phyloP scores from a whole-genome alignment of 2,797 vertebrate species.

The Margarornis squamiger region DNA sequence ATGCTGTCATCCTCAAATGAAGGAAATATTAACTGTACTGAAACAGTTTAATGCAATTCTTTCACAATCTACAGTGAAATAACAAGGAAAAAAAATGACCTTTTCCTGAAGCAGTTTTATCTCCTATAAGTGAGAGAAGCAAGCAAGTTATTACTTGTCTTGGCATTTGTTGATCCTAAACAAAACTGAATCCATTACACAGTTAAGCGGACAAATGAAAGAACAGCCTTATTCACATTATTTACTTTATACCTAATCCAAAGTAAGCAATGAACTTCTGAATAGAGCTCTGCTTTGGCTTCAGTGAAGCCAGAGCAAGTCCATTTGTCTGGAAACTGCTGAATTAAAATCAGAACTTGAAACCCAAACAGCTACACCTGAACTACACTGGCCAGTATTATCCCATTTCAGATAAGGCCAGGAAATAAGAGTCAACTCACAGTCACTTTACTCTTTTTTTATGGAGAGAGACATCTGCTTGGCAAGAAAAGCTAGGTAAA shows the following conservation, averaged over 20 bases:
- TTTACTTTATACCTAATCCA: conserved; percentile 19
- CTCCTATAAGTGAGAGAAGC: neutral
- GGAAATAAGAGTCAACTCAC: neutral
- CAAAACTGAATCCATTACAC: neutral
- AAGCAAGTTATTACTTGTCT: neutral
- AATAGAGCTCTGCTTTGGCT: neutral
- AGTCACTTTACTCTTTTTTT: neutral
- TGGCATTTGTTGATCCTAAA: neutral
- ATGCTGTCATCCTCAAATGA: neutral
- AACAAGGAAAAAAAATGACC: neutral
- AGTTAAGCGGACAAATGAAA: neutral
- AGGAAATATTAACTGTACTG: neutral
- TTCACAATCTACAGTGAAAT: neutral
- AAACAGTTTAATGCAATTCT: neutral
- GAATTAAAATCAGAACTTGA: neutral
- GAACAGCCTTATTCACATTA: neutral
- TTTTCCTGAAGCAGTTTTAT: neutral
- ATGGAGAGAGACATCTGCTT: neutral
- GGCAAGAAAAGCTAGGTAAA: neutral
- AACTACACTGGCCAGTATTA: neutral
- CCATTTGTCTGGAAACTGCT: neutral
- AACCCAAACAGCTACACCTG: neutral
- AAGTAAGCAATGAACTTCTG: neutral
- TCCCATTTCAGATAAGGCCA: neutral
- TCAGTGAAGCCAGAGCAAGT: neutral